Base-by-base conservation (phyloP, 1,140 invertebrate species). In the Pectinophora gossypiella region DNA sequence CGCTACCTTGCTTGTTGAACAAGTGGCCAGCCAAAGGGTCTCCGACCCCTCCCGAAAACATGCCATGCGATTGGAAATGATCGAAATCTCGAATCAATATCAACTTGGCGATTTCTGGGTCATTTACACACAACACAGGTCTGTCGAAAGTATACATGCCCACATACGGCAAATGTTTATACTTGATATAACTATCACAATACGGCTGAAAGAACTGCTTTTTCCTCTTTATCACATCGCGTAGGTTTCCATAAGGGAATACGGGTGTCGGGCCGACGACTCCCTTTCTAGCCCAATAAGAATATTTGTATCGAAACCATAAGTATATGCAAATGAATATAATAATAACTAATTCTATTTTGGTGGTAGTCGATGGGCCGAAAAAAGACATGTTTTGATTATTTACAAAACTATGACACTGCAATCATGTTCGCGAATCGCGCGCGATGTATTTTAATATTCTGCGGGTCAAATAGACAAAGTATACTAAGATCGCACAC, bases 51-150 rank as follows among this genome's bases (percentile, higher is more conserved):
- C 90, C 88, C 23, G 83, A 80, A 54, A 88, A 90, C 46, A 89
- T 74, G 0, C 89, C 87, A 16, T 90, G 86, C 23, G 90, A 88
- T 56, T 89, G 81, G 54, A 91, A 92, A 67, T 89, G 77, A 42
- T 85, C 76, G 57, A 90, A 92, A 69, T 93, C 90, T 67, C 89
- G 91, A 9, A 91, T 85, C 40, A 92, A 66, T 5, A 93, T 85
- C 22, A 81, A 76, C 38, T 91, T 89, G 2, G 91, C 89, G 23
- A 92, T 61, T 23, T 91, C 89, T 4, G 78, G 76, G 56, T 89
- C 89, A 15, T 88, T 70, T 3, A 90, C 60, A 1, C 85, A 73
- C n/a, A 85, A 60, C 18, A 83, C 72, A 2, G 85, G 84, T 46
- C 81, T 72, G 50, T 83, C 61, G 21, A 89, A 81, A 20, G 83